These are phyloP conservation scores for Orthonyx spaldingii DNA, from an alignment of 2,113 vertebrate species.

Conservation along the genomic window DNA sequence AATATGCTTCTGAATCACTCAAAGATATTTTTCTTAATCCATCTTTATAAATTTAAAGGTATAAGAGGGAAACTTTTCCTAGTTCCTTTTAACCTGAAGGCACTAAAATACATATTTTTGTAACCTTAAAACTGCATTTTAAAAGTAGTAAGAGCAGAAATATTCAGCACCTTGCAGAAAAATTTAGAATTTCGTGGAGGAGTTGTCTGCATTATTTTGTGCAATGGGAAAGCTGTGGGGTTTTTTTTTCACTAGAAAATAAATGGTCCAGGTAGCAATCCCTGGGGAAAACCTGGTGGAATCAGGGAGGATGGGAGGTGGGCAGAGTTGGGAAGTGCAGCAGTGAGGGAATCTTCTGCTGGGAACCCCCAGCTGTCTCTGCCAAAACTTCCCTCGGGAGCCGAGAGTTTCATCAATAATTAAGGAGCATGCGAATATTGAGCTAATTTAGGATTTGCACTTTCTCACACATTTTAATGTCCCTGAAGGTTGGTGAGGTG, in stretches of 20 bases:
- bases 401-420: not conserved
- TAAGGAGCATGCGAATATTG: not conserved
- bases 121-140: not conserved
- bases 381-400: not conserved
- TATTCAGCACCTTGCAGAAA: not conserved
- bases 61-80: not conserved
- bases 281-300: not conserved
- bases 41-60: not conserved
- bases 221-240: not conserved
- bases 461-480: not conserved
- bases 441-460: slow-evolving; percentile 18
- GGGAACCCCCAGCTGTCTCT: not conserved
- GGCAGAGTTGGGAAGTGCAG: not conserved
- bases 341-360: not conserved
- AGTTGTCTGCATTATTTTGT: not conserved
- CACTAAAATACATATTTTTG: not conserved
- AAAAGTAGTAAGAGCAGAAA: not conserved
- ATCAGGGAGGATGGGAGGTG: not conserved
- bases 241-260: not conserved
- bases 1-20: not conserved
- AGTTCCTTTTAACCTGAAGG: not conserved
- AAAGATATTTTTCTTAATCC: not conserved
- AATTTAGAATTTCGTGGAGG: rapidly evolving
- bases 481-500: not conserved
- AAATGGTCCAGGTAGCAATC: not conserved